A percentile compares a stretch with the other conserved stretches of the same genome.
phyloP scores from a whole-genome alignment of 2,888 invertebrate species.

The Tryphoninae sp. region DNA sequence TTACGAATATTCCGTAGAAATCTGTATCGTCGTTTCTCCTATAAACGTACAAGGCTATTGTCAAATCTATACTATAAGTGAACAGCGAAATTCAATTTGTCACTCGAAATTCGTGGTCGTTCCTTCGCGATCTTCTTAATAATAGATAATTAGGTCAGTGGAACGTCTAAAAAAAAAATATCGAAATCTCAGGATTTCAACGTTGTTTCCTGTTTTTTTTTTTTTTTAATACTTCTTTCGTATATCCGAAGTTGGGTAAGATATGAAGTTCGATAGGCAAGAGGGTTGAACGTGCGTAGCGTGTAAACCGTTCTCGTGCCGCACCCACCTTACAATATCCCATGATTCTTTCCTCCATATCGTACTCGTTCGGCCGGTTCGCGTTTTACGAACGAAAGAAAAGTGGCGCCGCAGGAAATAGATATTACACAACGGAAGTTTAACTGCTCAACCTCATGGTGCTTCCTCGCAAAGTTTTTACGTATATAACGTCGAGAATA shows the following conservation, averaged over 20 bases:
- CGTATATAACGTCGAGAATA: constrained; percentile 44
- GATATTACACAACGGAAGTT: constrained; percentile 77
- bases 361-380: constrained; percentile 38
- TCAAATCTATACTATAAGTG: constrained; percentile 27
- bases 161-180: constrained; percentile 25
- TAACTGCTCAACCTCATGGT: constrained; percentile 67
- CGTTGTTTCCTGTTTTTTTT: not conserved
- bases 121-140: constrained; percentile 47
- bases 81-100: constrained; percentile 31
- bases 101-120: constrained; percentile 19
- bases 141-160: constrained; percentile 44
- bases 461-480: constrained; percentile 62
- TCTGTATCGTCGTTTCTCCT: too few species aligned
- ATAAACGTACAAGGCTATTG: constrained; percentile 11
- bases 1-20: too few species aligned
- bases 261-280: constrained; percentile 21
- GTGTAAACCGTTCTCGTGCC: constrained; percentile 60
- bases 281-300: constrained; percentile 42
- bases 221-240: not conserved
- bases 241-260: not conserved
- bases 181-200: constrained; percentile 17
- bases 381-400: constrained; percentile 76
- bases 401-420: constrained; percentile 78
- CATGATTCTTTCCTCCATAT: not conserved
- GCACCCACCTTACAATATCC: constrained; percentile 66